These are phyloP conservation scores for Melieria crassipennis DNA, from an alignment of 2,888 invertebrate genomes.

Conservation along the genomic window DNA sequence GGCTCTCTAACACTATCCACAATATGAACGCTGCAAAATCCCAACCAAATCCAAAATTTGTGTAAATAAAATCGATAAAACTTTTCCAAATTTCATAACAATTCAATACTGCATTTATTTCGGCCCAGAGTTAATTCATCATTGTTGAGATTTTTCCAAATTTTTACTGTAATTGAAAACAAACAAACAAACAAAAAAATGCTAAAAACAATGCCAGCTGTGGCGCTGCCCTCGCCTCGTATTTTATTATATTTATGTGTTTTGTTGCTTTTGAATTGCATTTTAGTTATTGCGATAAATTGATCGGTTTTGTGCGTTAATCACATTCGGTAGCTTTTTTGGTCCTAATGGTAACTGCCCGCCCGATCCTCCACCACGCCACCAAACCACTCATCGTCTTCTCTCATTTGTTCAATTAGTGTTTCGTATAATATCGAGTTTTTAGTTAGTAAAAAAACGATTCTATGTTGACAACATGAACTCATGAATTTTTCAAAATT, in stretches of 20 bases:
- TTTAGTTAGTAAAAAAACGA: constrained; percentile 3
- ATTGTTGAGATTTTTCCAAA: too few species aligned
- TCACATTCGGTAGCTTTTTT: not conserved
- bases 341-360: constrained; percentile 3
- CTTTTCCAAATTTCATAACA: too few species aligned
- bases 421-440: constrained; percentile 14
- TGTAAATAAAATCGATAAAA: too few species aligned
- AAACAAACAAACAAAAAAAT: too few species aligned
- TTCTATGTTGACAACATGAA: constrained; percentile 20
- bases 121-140: too few species aligned
- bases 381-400: constrained; percentile 7
- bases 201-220: too few species aligned
- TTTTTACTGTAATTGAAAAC: too few species aligned
- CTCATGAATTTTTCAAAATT: constrained; percentile 29
- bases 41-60: too few species aligned
- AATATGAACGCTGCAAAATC: too few species aligned
- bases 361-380: not conserved
- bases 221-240: too few species aligned
- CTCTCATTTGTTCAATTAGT: constrained; percentile 24
- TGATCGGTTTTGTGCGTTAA: not conserved
- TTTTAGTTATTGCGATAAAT: constrained; percentile 2
- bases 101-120: too few species aligned
- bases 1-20: too few species aligned
- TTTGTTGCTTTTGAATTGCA: constrained; percentile 1
- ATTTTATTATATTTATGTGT: not conserved